A percentile compares a stretch with the other conserved stretches of the same genome.
phyloP scores from a whole-genome alignment of 1,140 invertebrate species.

The Parasteatoda tepidariorum region DNA sequence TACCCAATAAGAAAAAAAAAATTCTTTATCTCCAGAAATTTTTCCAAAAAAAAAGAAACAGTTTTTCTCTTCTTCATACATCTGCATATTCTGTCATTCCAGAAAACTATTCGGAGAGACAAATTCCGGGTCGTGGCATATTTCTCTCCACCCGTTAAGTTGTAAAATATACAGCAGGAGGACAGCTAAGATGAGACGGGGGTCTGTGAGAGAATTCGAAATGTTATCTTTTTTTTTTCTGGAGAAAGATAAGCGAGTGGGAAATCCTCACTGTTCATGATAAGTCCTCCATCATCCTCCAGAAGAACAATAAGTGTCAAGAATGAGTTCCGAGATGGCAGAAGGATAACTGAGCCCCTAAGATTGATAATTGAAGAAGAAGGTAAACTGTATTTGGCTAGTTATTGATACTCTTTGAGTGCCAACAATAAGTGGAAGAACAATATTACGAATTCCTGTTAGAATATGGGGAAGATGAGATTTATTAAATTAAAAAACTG shows the following conservation, averaged over 20 bases:
- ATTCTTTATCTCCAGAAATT: too few species aligned
- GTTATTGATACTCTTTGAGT: neutral
- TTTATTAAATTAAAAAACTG: too few species aligned
- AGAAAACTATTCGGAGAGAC: too few species aligned
- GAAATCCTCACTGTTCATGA: neutral
- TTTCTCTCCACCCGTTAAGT: neutral
- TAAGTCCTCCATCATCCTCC: constrained; percentile 19
- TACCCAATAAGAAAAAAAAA: too few species aligned
- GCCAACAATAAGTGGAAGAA: neutral
- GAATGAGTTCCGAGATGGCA: constrained; percentile 33
- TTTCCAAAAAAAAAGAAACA: too few species aligned
- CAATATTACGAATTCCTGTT: neutral
- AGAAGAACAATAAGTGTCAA: constrained; percentile 39
- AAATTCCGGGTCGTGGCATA: too few species aligned
- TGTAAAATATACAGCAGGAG: neutral
- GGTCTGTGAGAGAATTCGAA: neutral
- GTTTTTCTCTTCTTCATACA: too few species aligned
- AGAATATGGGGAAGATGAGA: too few species aligned
- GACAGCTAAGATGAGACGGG: neutral
- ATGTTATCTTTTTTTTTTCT: neutral
- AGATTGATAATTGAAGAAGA: constrained; percentile 22
- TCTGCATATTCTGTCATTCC: too few species aligned
- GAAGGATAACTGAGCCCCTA: neutral
- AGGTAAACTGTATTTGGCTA: neutral
- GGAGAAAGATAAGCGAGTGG: neutral